Evolutionary conservation across 2,797 vertebrate genomes (phyloP).

Genomic region (Octomys mimax): DNA sequence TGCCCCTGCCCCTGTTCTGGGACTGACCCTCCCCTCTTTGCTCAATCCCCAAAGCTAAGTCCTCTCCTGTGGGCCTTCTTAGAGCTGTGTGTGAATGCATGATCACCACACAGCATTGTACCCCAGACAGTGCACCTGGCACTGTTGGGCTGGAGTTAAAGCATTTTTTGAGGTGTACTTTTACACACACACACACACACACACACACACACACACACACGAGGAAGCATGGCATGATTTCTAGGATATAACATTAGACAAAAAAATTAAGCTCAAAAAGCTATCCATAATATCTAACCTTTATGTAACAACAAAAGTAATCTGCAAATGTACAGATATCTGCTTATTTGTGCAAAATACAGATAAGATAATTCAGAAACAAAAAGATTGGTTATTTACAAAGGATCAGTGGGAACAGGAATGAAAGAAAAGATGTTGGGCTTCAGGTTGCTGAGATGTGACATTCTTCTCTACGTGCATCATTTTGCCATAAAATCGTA

Average conservation of each 20-base stretch:
- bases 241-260: neutral
- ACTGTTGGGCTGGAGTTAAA: too few relatives aligned
- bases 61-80: too few relatives aligned
- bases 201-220: too few relatives aligned
- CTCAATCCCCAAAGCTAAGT: too few relatives aligned
- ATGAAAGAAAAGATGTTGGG: neutral
- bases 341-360: neutral
- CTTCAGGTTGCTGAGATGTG: neutral
- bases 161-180: too few relatives aligned
- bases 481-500: neutral
- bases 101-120: too few relatives aligned
- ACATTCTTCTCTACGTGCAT: constrained; percentile 9
- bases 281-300: neutral
- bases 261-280: neutral
- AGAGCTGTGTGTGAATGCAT: too few relatives aligned
- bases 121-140: too few relatives aligned
- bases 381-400: neutral
- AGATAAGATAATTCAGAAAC: neutral
- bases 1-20: too few relatives aligned
- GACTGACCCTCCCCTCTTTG: too few relatives aligned
- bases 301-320: neutral
- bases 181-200: too few relatives aligned
- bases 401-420: neutral
- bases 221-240: neutral
- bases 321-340: neutral